phyloP scores from a whole-genome alignment of 1,140 invertebrate species.

The Lineus longissimus region DNA sequence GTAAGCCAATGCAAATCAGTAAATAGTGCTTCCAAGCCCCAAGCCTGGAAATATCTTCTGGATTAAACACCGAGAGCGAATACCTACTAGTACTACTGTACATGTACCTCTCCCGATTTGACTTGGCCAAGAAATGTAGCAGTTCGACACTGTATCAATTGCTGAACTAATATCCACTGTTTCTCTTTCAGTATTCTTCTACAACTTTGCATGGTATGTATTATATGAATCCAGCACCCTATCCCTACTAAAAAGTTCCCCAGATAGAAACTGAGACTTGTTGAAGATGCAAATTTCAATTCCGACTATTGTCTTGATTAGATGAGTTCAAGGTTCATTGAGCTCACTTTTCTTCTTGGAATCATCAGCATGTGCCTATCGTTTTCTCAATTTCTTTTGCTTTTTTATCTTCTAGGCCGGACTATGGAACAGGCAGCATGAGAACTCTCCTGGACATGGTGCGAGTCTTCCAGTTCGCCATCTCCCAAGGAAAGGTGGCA shows the following conservation, averaged over 20 bases:
- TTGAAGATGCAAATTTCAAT: no score
- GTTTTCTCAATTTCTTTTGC: no score
- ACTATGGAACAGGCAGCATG: conserved; percentile 76
- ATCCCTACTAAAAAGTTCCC: no score
- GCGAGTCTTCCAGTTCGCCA: conserved; percentile 80
- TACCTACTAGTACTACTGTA: not conserved
- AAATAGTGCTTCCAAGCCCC: not conserved
- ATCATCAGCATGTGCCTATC: no score
- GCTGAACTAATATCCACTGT: conserved; percentile 3
- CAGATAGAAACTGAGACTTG: no score
- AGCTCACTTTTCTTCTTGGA: no score
- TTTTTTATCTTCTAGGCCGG: conserved; percentile 69
- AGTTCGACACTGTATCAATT: not conserved
- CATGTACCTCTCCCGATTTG: not conserved
- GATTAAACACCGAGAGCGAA: no score
- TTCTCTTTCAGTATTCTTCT: conserved; percentile 56
- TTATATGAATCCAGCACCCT: no score
- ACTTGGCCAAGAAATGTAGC: not conserved
- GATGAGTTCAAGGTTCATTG: no score
- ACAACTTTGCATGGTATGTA: conserved; percentile 69
- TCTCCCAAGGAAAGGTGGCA: conserved; percentile 77
- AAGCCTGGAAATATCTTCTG: no score
- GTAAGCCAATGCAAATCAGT: no score
- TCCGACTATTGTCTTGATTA: no score
- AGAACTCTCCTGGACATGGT: conserved; percentile 77